Conservation (phyloP, 1,140 invertebrate genomes). For the Drosophila malerkotliana region DNA sequence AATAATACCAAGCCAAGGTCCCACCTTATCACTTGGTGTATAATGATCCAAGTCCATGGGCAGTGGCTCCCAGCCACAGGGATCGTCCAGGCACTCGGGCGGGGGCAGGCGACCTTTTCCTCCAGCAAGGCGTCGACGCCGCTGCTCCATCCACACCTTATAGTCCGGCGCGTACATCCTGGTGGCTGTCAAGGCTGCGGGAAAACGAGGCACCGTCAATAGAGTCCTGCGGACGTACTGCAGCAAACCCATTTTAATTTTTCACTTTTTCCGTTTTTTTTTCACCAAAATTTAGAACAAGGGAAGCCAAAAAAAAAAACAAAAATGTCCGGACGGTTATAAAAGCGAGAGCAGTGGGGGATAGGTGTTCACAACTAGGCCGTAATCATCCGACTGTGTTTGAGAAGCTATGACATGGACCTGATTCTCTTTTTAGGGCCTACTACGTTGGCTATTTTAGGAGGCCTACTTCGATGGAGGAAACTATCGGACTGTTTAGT, state of each 20-base stretch:
- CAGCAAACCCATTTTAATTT: constrained; percentile 1
- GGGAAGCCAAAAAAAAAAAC: constrained; percentile 1
- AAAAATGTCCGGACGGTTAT: background rate
- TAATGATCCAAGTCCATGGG: constrained; percentile 30
- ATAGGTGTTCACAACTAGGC: background rate
- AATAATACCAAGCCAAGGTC: background rate
- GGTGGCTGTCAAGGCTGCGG: background rate
- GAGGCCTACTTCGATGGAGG: too few relatives aligned
- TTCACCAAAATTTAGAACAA: constrained; percentile 14
- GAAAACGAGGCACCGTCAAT: background rate
- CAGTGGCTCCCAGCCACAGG: background rate
- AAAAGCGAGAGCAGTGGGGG: constrained; percentile 3
- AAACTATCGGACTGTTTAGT: too few relatives aligned
- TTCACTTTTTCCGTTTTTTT: background rate
- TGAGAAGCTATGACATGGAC: background rate
- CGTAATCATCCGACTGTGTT: background rate
- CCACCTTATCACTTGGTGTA: constrained; percentile 30
- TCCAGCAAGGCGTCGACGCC: background rate
- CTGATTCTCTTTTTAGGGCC: background rate
- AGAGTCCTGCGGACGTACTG: background rate
- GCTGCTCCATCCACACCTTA: background rate
- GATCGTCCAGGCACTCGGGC: constrained; percentile 12
- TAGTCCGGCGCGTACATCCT: background rate
- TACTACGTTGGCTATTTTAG: background rate
- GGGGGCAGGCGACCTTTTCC: background rate